These are phyloP conservation scores for Chlorocebus sabaeus DNA, from an alignment of 2,113 vertebrate species.

Conservation along the genomic window DNA sequence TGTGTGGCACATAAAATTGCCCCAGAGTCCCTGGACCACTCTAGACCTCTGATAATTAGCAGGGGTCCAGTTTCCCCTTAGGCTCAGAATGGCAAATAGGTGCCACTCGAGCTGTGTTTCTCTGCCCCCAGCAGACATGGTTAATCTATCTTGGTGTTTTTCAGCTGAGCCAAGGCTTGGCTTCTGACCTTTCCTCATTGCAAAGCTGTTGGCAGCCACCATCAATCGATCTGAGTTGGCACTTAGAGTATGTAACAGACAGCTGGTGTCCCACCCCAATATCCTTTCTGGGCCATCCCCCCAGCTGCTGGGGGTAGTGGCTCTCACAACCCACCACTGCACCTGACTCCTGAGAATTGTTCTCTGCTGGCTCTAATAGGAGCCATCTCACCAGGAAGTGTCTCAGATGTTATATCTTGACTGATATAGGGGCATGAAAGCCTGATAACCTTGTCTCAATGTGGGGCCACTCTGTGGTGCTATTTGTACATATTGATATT, in stretches of 20 bases:
- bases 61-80: not conserved
- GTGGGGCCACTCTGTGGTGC: not conserved
- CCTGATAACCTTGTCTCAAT: not conserved
- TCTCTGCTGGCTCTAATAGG: not conserved
- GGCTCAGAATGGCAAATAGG: not conserved
- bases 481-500: not conserved
- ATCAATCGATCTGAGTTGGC: not conserved
- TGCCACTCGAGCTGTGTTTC: accelerated
- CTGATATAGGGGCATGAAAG: not conserved
- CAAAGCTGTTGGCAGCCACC: not conserved
- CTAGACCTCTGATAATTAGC: not conserved
- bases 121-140: not conserved
- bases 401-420: not conserved
- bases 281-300: not conserved
- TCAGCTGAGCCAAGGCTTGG: not conserved
- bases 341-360: not conserved
- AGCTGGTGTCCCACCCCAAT: not conserved
- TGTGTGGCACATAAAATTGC: not conserved
- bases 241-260: too few species aligned
- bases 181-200: not conserved
- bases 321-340: not conserved
- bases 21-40: not conserved
- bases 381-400: not conserved
- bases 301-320: not conserved
- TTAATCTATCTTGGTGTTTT: not conserved